These are phyloP conservation scores for Microtus richardsoni DNA, from an alignment of 2,113 vertebrate species.

Conservation along the genomic window DNA sequence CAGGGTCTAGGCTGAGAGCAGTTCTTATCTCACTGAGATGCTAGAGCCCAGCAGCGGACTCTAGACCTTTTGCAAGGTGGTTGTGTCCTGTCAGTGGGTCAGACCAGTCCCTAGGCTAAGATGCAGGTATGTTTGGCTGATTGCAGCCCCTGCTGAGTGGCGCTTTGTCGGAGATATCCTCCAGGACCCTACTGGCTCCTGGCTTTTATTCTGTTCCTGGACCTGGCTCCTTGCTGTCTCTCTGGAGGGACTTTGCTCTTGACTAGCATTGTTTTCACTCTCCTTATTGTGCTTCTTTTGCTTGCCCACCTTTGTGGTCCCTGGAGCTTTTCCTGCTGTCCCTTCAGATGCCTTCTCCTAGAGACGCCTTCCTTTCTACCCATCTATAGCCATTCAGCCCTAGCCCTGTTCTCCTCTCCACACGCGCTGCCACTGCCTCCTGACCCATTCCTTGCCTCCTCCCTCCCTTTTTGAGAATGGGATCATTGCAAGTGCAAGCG, in stretches of 20 bases:
- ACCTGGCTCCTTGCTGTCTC: neutral
- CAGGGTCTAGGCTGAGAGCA: neutral
- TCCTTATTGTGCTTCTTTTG: neutral
- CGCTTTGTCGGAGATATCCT: neutral
- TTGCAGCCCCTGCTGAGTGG: neutral
- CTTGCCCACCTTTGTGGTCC: neutral
- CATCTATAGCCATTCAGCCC: too few relatives aligned
- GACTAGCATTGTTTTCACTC: neutral
- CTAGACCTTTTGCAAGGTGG: neutral
- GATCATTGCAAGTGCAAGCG: neutral
- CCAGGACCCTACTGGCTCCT: neutral
- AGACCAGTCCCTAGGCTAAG: neutral
- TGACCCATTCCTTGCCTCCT: neutral
- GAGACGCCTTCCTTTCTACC: neutral
- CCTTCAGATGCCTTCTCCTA: neutral
- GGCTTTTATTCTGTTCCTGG: neutral
- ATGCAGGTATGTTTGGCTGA: neutral
- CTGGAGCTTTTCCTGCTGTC: neutral
- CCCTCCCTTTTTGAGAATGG: neutral
- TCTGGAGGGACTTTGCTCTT: neutral
- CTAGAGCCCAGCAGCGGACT: neutral
- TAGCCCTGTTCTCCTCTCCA: neutral
- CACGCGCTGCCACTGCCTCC: too few relatives aligned
- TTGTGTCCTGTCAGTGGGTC: neutral
- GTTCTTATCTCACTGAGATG: neutral